Conservation (phyloP, 2,113 vertebrate genomes). For the Etia nguti region DNA sequence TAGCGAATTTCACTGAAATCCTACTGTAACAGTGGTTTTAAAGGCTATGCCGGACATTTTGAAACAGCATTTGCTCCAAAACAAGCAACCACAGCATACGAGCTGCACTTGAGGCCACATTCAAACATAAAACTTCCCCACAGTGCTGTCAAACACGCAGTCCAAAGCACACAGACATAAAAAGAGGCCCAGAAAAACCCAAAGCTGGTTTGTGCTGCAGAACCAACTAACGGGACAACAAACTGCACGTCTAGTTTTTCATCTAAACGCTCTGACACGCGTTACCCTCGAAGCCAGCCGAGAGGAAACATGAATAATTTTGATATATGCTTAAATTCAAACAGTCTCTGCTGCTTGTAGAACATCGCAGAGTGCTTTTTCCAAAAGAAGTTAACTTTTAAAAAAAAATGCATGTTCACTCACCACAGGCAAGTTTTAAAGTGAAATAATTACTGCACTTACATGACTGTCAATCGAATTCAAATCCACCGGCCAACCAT, state of each 20-base stretch:
- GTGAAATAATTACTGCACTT: background rate
- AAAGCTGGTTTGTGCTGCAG: background rate
- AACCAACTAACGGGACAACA: background rate
- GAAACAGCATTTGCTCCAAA: constrained; percentile 2
- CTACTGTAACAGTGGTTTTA: background rate
- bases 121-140: constrained; percentile 33
- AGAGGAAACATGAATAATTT: background rate
- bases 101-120: constrained; percentile 15
- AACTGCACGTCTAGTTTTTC: background rate
- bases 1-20: background rate
- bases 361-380: background rate
- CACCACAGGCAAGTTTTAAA: background rate
- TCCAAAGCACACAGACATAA: constrained; percentile 39
- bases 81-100: constrained; percentile 22
- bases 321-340: background rate
- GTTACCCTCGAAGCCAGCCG: background rate
- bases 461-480: background rate
- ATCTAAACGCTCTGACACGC: background rate
- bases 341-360: background rate
- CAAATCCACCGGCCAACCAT: background rate
- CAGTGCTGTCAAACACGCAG: constrained; percentile 4
- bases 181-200: constrained; percentile 17
- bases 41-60: background rate
- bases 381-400: background rate
- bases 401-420: background rate